Evolutionary conservation across 2,888 invertebrate genomes (phyloP).

Genomic region (Hoplodrina ambigua): DNA sequence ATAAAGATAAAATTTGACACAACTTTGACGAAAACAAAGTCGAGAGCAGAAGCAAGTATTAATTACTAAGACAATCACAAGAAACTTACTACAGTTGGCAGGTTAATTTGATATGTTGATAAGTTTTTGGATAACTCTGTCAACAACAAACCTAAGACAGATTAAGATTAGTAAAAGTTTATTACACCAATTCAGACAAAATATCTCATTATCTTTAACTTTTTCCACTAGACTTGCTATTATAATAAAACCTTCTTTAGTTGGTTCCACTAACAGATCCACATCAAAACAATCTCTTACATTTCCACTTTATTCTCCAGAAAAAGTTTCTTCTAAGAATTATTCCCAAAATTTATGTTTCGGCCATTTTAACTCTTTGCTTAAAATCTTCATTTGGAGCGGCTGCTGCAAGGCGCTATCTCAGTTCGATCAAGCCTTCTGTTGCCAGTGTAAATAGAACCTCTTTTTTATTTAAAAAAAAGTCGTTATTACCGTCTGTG

Average conservation of each 20-base stretch:
- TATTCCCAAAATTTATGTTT: constrained; percentile 62
- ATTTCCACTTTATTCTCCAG: constrained; percentile 52
- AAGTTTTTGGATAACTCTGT: neutral
- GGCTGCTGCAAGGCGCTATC: constrained; percentile 57
- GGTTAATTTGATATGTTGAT: neutral
- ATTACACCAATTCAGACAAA: neutral
- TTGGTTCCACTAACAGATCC: constrained; percentile 37
- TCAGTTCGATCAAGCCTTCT: constrained; percentile 59
- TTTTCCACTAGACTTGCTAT: constrained; percentile 13
- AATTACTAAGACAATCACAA: neutral
- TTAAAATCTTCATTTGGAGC: constrained; percentile 63
- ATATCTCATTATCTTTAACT: constrained; percentile 1
- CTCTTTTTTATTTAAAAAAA: constrained; percentile 44
- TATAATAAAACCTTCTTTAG: constrained; percentile 25
- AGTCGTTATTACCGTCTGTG: constrained; percentile 55
- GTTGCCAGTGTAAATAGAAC: constrained; percentile 56
- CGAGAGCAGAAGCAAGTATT: neutral
- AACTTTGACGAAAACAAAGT: too few species aligned
- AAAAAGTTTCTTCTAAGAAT: constrained; percentile 57
- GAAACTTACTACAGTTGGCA: neutral
- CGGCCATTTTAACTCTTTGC: constrained; percentile 61
- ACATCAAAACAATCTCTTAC: constrained; percentile 48
- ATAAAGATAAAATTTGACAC: too few species aligned
- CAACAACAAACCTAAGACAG: neutral
- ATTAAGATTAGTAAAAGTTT: neutral